phyloP scores from a whole-genome alignment of 2,113 vertebrate species.

The Meles meles region DNA sequence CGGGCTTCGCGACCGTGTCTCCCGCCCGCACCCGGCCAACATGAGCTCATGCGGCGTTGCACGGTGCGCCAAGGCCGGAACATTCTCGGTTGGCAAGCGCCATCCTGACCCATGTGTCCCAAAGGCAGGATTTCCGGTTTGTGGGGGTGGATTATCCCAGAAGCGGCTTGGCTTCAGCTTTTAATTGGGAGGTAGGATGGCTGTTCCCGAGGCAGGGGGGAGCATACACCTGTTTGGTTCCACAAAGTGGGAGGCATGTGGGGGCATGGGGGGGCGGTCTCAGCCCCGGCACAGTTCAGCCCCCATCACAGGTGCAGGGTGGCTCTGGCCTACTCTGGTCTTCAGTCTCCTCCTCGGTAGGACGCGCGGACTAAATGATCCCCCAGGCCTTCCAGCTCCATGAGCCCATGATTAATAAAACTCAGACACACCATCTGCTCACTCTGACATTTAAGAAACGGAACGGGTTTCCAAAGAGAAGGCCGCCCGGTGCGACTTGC shows the following conservation, averaged over 20 bases:
- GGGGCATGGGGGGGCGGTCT: neutral
- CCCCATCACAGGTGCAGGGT: accelerated
- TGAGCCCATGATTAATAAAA: slow-evolving; percentile 48
- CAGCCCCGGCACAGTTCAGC: neutral
- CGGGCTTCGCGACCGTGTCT: neutral
- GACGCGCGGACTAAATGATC: neutral
- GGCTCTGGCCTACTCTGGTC: slow-evolving; percentile 7
- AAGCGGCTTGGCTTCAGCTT: neutral
- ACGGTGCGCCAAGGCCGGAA: neutral
- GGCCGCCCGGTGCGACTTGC: neutral
- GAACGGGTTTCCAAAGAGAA: slow-evolving; percentile 43
- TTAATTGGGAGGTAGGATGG: neutral
- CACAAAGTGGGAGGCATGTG: neutral
- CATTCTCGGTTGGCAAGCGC: neutral
- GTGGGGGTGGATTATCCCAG: neutral
- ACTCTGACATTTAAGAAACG: slow-evolving; percentile 68
- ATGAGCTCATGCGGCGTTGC: neutral
- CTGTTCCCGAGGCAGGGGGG: neutral
- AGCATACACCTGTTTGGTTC: neutral
- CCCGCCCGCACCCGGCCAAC: neutral
- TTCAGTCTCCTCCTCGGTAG: neutral
- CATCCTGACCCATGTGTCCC: neutral
- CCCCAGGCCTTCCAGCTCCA: slow-evolving; percentile 28
- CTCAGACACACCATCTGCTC: slow-evolving; percentile 69
- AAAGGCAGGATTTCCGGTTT: neutral